phyloP scores from a whole-genome alignment of 2,888 invertebrate species.

The Allolobophora icterica region DNA sequence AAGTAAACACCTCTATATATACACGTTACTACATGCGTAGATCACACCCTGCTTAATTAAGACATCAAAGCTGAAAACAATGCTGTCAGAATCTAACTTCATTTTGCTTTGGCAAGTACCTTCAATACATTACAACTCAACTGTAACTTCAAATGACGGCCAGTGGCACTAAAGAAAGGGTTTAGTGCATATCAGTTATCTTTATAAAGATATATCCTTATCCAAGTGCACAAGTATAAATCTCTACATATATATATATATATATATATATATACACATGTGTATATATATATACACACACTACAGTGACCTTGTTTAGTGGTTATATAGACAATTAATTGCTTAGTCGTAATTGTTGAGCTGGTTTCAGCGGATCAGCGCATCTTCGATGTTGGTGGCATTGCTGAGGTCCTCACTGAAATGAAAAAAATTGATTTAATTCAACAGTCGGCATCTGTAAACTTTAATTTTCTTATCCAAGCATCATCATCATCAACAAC shows the following conservation, averaged over 20 bases:
- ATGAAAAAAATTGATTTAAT: neutral
- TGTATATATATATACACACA: no score
- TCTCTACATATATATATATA: neutral
- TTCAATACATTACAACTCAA: neutral
- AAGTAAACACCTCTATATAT: neutral
- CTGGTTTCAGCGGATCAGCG: neutral
- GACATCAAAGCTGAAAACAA: neutral
- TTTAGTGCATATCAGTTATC: neutral
- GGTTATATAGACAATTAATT: neutral
- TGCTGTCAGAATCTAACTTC: neutral
- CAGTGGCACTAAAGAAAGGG: no score
- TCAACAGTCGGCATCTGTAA: neutral
- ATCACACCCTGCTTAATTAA: neutral
- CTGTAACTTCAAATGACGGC: no score
- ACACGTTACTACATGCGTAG: neutral
- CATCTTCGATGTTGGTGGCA: neutral
- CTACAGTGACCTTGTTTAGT: no score
- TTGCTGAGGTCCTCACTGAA: conserved; percentile 1
- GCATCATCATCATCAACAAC: neutral
- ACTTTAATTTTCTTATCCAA: neutral
- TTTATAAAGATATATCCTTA: no score
- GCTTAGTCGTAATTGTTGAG: neutral
- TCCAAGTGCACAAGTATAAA: no score
- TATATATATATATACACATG: neutral
- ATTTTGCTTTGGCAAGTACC: neutral